Evolutionary conservation across 2,113 vertebrate genomes (phyloP).

Genomic region (Anseranas semipalmata): DNA sequence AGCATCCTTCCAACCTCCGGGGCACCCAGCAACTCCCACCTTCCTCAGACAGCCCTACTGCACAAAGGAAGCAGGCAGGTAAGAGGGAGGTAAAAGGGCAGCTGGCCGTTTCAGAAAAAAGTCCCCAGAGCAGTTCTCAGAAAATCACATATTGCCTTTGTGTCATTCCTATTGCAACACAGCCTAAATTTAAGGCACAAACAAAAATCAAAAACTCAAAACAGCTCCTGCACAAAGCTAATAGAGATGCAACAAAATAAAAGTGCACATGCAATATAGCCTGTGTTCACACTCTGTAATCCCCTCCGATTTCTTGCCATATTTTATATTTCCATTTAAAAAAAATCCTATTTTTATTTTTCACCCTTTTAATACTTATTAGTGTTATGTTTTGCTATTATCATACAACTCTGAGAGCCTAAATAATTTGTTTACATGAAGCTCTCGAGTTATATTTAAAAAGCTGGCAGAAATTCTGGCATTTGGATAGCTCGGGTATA

Average conservation of each 20-base stretch:
- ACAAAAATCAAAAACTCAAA: neutral
- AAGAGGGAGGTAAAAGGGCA: neutral
- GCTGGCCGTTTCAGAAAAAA: neutral
- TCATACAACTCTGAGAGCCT: neutral
- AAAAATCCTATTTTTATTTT: neutral
- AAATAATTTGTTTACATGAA: neutral
- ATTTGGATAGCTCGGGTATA: neutral
- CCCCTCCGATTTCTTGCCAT: neutral
- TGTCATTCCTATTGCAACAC: neutral
- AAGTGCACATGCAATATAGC: neutral
- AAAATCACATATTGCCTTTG: neutral
- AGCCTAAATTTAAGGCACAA: neutral
- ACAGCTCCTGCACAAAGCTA: neutral
- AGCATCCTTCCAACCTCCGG: constrained; percentile 40
- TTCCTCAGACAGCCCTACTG: neutral
- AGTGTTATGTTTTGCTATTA: neutral
- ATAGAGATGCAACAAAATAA: neutral
- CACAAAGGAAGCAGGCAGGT: constrained; percentile 14
- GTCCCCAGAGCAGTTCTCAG: neutral
- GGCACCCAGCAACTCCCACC: neutral
- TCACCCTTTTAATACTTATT: neutral
- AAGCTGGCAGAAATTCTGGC: neutral
- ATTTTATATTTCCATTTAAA: neutral
- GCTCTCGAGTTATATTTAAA: neutral
- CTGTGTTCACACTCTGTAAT: neutral